Base-by-base conservation (phyloP, 1,140 invertebrate genomes). In the Drosophila navojoa region DNA sequence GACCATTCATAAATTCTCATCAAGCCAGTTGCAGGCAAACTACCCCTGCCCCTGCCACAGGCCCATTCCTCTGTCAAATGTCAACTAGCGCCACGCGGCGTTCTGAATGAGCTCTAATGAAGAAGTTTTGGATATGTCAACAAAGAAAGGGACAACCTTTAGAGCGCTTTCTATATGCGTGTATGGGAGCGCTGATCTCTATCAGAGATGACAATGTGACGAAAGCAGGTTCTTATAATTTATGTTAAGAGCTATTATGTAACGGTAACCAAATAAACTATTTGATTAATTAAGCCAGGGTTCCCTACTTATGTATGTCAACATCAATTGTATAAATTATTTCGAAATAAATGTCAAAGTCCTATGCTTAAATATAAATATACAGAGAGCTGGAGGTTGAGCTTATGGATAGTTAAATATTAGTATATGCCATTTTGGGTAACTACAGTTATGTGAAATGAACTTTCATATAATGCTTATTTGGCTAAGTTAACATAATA, bases 1-100 rank as follows among this genome's bases (percentile, higher is more conserved):
- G 54, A 55, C 22, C 49, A 54, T 66, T 74, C 84, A 87, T 87
- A 87, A 87, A 86, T 86, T 89, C 71, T 87, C 79, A 86, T 86
- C 76, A 86, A 81, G 55, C 42, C 53, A 52, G 44, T 49, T 47
- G n/a, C 13, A n/a, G 3, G 27, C 15, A 13, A 32, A 6, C 32
- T 52, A 13, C 25, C 32, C 27, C 16, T 32, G 22, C 44, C 13
- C 7, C 25, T n/a, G 45, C 32, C 45, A 22, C 77, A 64, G 68
- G 68, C 62, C 72, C 77, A 64, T 63, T 67, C 62, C 72, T 32
- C 67, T 80, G 84, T 90, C 84, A 89, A 71, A 89, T 78, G 84
- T 89, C 84, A 89, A 89, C 74, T 71, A 89, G 77, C 79, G 84
- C 85, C 84, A 89, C 84, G 84, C 84, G 84, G 84, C 85, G 68